Evolutionary conservation across 2,113 vertebrate species (phyloP).

Genomic region (Pterophyllum scalare): DNA sequence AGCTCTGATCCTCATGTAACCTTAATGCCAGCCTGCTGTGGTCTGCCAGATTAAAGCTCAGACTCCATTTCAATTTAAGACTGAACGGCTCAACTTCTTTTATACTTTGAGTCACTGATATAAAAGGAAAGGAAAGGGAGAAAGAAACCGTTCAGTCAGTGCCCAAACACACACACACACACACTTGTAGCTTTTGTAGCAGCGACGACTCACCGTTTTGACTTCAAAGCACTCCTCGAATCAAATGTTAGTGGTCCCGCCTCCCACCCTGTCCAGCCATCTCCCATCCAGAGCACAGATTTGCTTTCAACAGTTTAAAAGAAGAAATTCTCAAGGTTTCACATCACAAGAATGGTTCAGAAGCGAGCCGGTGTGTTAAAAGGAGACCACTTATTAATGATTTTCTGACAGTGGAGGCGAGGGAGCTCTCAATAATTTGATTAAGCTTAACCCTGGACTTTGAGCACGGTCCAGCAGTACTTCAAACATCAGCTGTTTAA

Average conservation of each 20-base stretch:
- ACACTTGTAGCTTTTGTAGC: not conserved
- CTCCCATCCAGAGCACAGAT: not conserved
- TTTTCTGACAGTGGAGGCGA: constrained; percentile 26
- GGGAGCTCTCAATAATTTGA: constrained; percentile 14
- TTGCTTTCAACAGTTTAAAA: constrained; percentile 43
- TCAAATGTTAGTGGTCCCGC: constrained; percentile 42
- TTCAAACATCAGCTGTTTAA: not conserved
- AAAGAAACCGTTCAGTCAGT: not conserved
- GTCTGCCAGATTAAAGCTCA: constrained; percentile 38
- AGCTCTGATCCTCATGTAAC: constrained; percentile 49
- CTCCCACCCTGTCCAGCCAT: constrained; percentile 1
- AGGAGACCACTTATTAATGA: constrained; percentile 34
- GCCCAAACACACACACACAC: not conserved
- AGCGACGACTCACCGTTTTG: not conserved
- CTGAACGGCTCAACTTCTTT: constrained; percentile 28
- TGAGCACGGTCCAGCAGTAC: not conserved
- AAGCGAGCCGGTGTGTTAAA: not conserved
- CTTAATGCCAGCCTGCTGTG: constrained; percentile 43
- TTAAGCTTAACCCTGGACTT: constrained; percentile 21
- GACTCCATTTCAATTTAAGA: constrained; percentile 51
- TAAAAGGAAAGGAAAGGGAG: not conserved
- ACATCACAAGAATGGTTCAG: constrained; percentile 18
- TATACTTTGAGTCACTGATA: constrained; percentile 53
- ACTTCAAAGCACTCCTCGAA: constrained; percentile 39
- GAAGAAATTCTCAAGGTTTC: constrained; percentile 36